phyloP scores from a whole-genome alignment of 2,888 invertebrate species.

The Campaea margaritaria region DNA sequence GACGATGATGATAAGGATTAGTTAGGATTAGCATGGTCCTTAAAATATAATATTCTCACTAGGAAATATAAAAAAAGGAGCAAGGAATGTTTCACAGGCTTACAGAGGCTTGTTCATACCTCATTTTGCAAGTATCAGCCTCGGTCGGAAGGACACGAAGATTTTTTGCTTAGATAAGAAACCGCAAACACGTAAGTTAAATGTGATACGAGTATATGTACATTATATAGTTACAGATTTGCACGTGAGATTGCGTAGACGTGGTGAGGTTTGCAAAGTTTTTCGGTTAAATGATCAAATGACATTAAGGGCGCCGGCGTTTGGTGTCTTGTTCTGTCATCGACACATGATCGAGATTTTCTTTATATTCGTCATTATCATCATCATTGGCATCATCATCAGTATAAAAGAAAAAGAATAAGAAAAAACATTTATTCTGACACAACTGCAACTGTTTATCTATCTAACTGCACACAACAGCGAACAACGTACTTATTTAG shows the following conservation, averaged over 20 bases:
- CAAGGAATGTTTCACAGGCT: neutral
- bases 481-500: too few relatives aligned
- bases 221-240: slow-evolving; percentile 52
- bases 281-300: neutral
- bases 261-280: slow-evolving; percentile 13
- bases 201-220: neutral
- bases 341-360: too few relatives aligned
- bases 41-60: too few relatives aligned
- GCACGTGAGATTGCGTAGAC: slow-evolving; percentile 55
- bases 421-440: too few relatives aligned
- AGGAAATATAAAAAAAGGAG: neutral
- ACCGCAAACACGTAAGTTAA: slow-evolving; percentile 23
- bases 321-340: too few relatives aligned
- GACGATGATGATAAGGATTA: too few relatives aligned
- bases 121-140: slow-evolving; percentile 43
- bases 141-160: slow-evolving; percentile 53
- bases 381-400: too few relatives aligned
- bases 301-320: neutral
- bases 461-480: too few relatives aligned
- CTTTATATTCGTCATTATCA: neutral
- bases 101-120: neutral
- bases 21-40: too few relatives aligned
- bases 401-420: too few relatives aligned
- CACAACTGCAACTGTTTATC: too few relatives aligned
- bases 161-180: slow-evolving; percentile 40